Evolutionary conservation across 2,113 vertebrate genomes (phyloP).

Genomic region (Ophiodon elongatus): DNA sequence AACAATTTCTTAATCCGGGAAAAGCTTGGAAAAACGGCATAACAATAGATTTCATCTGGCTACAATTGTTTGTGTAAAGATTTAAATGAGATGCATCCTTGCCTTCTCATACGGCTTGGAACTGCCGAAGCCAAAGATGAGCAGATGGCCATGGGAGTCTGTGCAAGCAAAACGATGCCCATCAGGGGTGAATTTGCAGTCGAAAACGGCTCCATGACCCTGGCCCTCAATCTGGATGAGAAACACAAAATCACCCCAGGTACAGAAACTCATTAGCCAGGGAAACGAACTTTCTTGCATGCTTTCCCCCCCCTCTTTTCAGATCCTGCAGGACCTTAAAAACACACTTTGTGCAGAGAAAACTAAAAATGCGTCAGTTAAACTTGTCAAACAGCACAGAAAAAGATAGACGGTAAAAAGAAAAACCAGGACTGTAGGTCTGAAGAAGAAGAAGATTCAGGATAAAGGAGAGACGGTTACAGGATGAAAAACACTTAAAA

Average conservation of each 20-base stretch:
- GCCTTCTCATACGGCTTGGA: slow-evolving; percentile 96
- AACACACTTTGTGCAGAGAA: not conserved
- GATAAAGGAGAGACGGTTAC: not conserved
- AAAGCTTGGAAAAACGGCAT: not conserved
- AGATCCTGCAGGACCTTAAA: not conserved
- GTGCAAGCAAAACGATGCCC: slow-evolving; percentile 97
- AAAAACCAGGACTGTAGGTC: not conserved
- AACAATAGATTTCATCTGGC: not conserved
- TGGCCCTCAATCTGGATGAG: slow-evolving; percentile 94
- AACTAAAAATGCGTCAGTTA: not conserved
- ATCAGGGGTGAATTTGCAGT: slow-evolving; percentile 97
- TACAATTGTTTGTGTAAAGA: not conserved
- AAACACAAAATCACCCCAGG: slow-evolving; percentile 8
- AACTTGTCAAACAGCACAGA: not conserved
- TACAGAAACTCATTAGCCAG: not conserved
- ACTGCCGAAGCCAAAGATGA: slow-evolving; percentile 97
- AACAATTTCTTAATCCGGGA: not conserved
- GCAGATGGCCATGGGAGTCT: slow-evolving; percentile 96
- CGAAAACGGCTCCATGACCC: slow-evolving; percentile 97
- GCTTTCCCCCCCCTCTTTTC: not conserved
- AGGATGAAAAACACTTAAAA: not conserved
- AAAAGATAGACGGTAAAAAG: not conserved
- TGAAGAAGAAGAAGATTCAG: not conserved
- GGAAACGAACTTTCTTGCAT: not conserved
- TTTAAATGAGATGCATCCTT: slow-evolving; percentile 41